Percentiles rank a stretch among this genome's conserved stretches.
These are phyloP conservation scores for Plotosus lineatus DNA, from an alignment of 2,113 vertebrate genomes.

Conservation along the genomic window DNA sequence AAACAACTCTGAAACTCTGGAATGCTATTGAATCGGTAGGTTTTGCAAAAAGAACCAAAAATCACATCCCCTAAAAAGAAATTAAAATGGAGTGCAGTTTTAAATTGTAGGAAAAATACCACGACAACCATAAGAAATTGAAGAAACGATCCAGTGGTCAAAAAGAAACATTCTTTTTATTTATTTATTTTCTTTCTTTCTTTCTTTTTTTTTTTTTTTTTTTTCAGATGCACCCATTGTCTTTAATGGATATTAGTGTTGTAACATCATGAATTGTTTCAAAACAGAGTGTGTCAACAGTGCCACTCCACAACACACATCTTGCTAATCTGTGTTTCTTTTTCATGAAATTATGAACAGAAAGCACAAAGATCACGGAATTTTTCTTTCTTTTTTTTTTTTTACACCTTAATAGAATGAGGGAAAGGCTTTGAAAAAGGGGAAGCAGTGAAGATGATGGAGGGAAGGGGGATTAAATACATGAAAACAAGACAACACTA, in stretches of 20 bases:
- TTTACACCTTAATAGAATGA: conserved; percentile 65
- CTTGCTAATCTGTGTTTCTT: conserved; percentile 51
- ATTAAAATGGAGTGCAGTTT: background rate
- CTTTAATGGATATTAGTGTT: conserved; percentile 73
- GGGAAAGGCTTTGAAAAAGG: conserved; percentile 47
- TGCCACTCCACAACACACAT: conserved; percentile 58
- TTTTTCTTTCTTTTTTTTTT: too few species aligned
- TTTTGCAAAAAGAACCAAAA: background rate
- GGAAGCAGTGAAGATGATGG: conserved; percentile 49
- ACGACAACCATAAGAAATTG: background rate
- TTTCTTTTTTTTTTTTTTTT: conserved; percentile 62
- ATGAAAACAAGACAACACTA: conserved; percentile 67
- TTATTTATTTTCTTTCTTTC: too few species aligned
- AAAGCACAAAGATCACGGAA: conserved; percentile 72
- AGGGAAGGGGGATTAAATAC: conserved; percentile 60
- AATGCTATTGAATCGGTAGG: background rate
- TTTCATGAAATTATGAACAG: conserved; percentile 69
- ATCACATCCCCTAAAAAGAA: background rate
- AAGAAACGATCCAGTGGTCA: conserved; percentile 51
- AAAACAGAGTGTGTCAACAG: conserved; percentile 62
- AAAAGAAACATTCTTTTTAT: conserved; percentile 66
- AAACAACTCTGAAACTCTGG: background rate
- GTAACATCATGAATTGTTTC: conserved; percentile 69
- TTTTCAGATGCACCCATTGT: conserved; percentile 68
- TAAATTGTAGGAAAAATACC: background rate